Percentiles rank a stretch among this genome's conserved stretches.
phyloP scores from a whole-genome alignment of 2,888 invertebrate species.

The Anarsia innoxiella region DNA sequence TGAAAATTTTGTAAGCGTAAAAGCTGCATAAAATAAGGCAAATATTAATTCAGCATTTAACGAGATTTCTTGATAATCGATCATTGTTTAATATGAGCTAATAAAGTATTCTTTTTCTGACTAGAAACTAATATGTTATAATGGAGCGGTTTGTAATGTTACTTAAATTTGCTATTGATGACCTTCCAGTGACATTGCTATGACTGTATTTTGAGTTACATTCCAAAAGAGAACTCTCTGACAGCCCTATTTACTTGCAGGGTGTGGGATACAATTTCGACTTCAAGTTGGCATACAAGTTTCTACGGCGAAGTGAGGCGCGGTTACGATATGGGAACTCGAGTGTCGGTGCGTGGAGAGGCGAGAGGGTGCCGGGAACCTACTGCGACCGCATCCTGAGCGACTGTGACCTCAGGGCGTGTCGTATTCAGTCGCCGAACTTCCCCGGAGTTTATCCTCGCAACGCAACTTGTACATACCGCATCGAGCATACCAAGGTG shows the following conservation, averaged over 20 bases:
- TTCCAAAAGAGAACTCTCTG: slow-evolving; percentile 20
- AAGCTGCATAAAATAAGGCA: too few species aligned
- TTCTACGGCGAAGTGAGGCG: slow-evolving; percentile 84
- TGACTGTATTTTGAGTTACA: too few species aligned
- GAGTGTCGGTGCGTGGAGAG: slow-evolving; percentile 82
- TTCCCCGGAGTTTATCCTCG: slow-evolving; percentile 93
- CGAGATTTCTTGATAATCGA: too few species aligned
- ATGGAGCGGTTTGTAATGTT: too few species aligned
- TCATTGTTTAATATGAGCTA: too few species aligned
- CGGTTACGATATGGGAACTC: slow-evolving; percentile 85
- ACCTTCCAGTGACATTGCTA: too few species aligned
- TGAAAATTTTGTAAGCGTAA: too few species aligned
- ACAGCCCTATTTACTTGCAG: slow-evolving; percentile 54
- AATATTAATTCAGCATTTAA: too few species aligned
- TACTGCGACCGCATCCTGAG: slow-evolving; percentile 88
- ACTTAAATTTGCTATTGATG: too few species aligned
- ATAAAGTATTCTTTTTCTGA: too few species aligned
- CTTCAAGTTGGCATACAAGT: slow-evolving; percentile 90
- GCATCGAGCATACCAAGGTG: slow-evolving; percentile 78
- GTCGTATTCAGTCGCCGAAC: slow-evolving; percentile 91
- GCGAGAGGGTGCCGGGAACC: slow-evolving; percentile 82
- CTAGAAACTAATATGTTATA: too few species aligned
- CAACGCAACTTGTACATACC: slow-evolving; percentile 88
- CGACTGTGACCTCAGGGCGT: slow-evolving; percentile 81
- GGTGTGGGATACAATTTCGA: slow-evolving; percentile 87